Conservation (phyloP, 2,113 vertebrate genomes). For the Gadus chalcogrammus region DNA sequence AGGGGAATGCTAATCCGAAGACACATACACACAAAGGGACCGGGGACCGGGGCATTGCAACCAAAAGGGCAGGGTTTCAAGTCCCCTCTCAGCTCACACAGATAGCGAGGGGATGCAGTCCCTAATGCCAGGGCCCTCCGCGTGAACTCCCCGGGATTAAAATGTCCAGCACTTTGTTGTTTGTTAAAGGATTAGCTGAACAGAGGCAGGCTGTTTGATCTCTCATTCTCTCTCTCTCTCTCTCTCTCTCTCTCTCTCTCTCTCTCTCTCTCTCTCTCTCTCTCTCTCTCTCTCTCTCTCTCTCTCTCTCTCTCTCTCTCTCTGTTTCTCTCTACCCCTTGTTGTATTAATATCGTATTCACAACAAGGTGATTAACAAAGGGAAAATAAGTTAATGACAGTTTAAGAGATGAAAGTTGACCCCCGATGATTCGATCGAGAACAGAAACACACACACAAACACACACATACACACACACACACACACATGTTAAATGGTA, state of each 20-base stretch:
- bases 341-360: slow-evolving; percentile 3
- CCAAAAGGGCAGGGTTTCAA: slow-evolving; percentile 17
- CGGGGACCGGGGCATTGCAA: not conserved
- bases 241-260: not conserved
- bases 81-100: slow-evolving; percentile 3
- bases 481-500: too few relatives aligned
- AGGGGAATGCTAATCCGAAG: not conserved
- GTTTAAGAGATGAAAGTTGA: not conserved
- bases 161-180: slow-evolving; percentile 29
- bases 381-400: slow-evolving; percentile 8
- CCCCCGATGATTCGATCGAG: slow-evolving; percentile 4
- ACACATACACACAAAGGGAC: not conserved
- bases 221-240: slow-evolving; percentile 7
- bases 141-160: slow-evolving; percentile 33
- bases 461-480: not conserved
- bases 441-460: not conserved
- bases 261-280: slow-evolving; percentile 2
- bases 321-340: not conserved
- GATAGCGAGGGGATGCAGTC: slow-evolving; percentile 36
- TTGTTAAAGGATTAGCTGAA: slow-evolving; percentile 51
- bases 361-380: not conserved
- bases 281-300: slow-evolving; percentile 12
- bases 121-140: slow-evolving; percentile 14
- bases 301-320: slow-evolving; percentile 4
- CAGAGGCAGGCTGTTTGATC: slow-evolving; percentile 40